Evolutionary conservation across 2,113 vertebrate genomes (phyloP), one percentile per base, ranked within the genome.

Genomic region (Hemicordylus capensis): DNA sequence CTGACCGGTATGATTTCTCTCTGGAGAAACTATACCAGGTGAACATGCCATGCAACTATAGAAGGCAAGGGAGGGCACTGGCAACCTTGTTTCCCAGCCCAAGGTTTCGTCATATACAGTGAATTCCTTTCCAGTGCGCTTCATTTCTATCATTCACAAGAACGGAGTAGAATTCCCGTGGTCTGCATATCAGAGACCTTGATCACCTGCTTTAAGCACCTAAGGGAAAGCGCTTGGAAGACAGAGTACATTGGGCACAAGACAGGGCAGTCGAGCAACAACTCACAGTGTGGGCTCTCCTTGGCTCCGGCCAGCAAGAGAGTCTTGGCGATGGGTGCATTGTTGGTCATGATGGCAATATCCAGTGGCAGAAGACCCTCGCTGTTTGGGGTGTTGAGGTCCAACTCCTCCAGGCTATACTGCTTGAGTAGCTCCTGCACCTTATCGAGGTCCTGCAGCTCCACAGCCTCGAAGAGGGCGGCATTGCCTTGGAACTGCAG

Each of bases 341-440:
- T 98, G 96, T 98, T 98, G 92, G 98, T 98, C 97, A 98, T 98
- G 93, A 98, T 97, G 81, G 98, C 97, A 0, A 98, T 96, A 85
- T 98, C 98, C 67, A 98, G 95, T 1, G 98, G 98, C 76, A 98
- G 94, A 22, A 98, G 97, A 12, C 98, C 98, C 89, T 98, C 98
- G 0, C 98, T 98, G 95, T 98, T 98, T 3, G 98, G 98, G 11
- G 98, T 98, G 94, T 98, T 98, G 58, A 98, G 96, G 92, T 98
- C 98, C 94, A 98, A 95, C 91, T 98, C 98, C 90, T 98, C 98
- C 0, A 96, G 93, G 92, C 97, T 98, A 93, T 98, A 98, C 91
- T 97, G 97, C 84, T 95, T 97, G 80, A 98, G 94, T 84, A 98
- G 94, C 83, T 97, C 93, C 93, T 98, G 97, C 14, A 98, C 98